These are phyloP conservation scores for Limnephilus auricula DNA, from an alignment of 2,888 invertebrate genomes.

Conservation along the genomic window DNA sequence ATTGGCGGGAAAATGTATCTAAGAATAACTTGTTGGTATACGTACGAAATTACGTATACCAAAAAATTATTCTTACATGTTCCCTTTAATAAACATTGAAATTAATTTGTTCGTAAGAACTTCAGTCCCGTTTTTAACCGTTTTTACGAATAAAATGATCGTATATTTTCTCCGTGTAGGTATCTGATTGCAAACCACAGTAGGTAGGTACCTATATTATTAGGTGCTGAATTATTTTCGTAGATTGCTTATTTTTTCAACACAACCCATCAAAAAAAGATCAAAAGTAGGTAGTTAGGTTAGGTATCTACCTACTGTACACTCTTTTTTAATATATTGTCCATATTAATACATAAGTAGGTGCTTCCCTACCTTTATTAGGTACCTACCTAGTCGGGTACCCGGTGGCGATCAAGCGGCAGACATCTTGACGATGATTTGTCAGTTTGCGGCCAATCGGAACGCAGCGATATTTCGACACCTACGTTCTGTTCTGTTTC, in stretches of 20 bases:
- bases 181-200: too few species aligned
- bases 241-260: not conserved
- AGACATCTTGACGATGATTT: constrained; percentile 45
- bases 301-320: not conserved
- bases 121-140: too few species aligned
- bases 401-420: constrained; percentile 28
- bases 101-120: too few species aligned
- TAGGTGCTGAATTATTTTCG: not conserved
- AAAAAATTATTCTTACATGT: too few species aligned
- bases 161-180: too few species aligned
- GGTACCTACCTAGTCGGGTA: not conserved
- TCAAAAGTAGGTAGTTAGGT: not conserved
- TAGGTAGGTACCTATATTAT: too few species aligned
- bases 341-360: not conserved
- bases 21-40: too few species aligned
- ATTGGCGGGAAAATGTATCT: too few species aligned
- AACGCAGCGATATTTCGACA: constrained; percentile 17
- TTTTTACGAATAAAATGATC: too few species aligned
- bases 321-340: not conserved
- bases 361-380: not conserved
- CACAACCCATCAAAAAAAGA: not conserved
- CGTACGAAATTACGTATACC: too few species aligned
- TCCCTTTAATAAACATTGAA: too few species aligned
- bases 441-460: constrained; percentile 45
- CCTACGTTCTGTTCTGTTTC: constrained; percentile 3